Conservation (phyloP, 2,888 invertebrate genomes). For the Nebria brevicollis region DNA sequence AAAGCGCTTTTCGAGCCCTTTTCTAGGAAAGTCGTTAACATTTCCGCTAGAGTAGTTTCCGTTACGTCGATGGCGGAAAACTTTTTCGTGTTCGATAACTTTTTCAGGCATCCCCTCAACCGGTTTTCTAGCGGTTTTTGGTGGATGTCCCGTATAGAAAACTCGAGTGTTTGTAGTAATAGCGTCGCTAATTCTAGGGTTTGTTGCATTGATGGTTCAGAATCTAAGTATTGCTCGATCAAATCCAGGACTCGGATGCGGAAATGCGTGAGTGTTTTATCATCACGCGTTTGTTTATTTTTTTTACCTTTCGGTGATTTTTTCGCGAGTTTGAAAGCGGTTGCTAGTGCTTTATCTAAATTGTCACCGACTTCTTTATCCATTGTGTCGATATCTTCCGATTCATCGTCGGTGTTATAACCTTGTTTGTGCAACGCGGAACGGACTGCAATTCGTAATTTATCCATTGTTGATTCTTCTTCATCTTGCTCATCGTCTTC, state of each 20-base stretch:
- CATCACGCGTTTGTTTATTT: conserved; percentile 70
- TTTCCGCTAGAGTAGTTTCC: conserved; percentile 66
- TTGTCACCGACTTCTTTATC: conserved; percentile 78
- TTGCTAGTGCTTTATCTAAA: conserved; percentile 74
- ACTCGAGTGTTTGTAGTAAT: conserved; percentile 74
- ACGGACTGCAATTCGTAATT: conserved; percentile 76
- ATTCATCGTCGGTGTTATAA: conserved; percentile 72
- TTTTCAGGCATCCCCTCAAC: conserved; percentile 71
- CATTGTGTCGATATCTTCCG: conserved; percentile 79
- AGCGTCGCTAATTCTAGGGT: conserved; percentile 76
- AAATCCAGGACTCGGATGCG: conserved; percentile 79
- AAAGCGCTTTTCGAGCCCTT: conserved; percentile 73
- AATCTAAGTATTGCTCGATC: conserved; percentile 77
- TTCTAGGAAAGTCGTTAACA: conserved; percentile 69
- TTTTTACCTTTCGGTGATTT: conserved; percentile 62
- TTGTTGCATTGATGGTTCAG: conserved; percentile 74
- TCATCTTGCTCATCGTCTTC: conserved; percentile 66
- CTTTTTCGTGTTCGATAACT: conserved; percentile 69
- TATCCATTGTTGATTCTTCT: conserved; percentile 75
- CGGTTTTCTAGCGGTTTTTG: conserved; percentile 74
- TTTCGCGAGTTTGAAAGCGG: conserved; percentile 75
- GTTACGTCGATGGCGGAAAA: conserved; percentile 70
- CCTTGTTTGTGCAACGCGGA: conserved; percentile 73
- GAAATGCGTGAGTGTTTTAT: conserved; percentile 76
- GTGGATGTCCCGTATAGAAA: conserved; percentile 74